A percentile compares a stretch with the other conserved stretches of the same genome.
Conservation (phyloP, 2,797 vertebrate genomes). For the Pteronotus mesoamericanus region DNA sequence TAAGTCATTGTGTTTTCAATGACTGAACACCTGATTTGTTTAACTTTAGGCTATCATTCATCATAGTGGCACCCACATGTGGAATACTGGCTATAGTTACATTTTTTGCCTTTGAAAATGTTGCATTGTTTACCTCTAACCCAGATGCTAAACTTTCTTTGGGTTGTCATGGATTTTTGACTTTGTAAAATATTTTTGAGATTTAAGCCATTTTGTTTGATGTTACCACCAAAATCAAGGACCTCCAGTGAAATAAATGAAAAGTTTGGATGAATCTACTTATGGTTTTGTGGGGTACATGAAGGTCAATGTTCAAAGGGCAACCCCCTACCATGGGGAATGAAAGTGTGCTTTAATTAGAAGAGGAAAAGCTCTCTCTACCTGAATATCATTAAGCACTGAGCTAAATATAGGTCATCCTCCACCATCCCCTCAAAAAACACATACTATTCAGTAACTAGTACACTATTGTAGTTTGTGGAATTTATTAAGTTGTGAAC, state of each 20-base stretch:
- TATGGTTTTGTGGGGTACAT: neutral
- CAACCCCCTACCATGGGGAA: neutral
- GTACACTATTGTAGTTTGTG: neutral
- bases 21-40: slow-evolving; percentile 49
- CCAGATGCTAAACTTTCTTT: neutral
- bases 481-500: slow-evolving; percentile 20
- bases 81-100: neutral
- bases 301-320: neutral
- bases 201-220: neutral
- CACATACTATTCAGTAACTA: neutral
- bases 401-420: slow-evolving; percentile 10
- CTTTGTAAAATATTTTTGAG: slow-evolving; percentile 28
- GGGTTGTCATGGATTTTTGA: neutral
- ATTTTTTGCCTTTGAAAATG: neutral
- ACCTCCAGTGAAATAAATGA: slow-evolving; percentile 26
- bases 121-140: neutral
- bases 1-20: slow-evolving; percentile 55
- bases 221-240: neutral
- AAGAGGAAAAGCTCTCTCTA: slow-evolving; percentile 22
- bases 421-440: neutral
- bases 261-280: slow-evolving; percentile 10
- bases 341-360: slow-evolving; percentile 44
- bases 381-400: neutral
- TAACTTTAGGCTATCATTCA: slow-evolving; percentile 41
- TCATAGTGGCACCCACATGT: neutral